Conservation (phyloP, 1,140 invertebrate species). For the Drosophila bocqueti region DNA sequence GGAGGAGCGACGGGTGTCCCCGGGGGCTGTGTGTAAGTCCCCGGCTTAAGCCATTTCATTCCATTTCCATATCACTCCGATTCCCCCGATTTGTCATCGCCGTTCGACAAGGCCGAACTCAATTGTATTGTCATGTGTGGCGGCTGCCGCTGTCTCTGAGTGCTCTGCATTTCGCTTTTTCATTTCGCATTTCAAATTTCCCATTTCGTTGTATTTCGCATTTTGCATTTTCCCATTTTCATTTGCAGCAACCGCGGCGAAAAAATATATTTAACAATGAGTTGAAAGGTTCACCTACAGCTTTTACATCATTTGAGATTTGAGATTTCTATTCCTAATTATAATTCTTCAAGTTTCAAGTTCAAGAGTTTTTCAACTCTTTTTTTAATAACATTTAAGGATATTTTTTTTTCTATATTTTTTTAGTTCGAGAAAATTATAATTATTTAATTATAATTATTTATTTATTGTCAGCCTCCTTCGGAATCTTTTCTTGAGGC, state of each 20-base stretch:
- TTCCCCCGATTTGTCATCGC: constrained; percentile 28
- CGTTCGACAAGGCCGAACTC: constrained; percentile 30
- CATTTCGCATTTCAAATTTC: constrained; percentile 15
- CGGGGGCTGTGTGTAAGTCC: constrained; percentile 28
- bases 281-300: background rate
- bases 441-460: too few species aligned
- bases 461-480: too few species aligned
- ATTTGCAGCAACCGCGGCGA: constrained; percentile 20
- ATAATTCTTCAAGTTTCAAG: too few species aligned
- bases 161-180: constrained; percentile 13
- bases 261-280: background rate
- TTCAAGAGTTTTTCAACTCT: too few species aligned
- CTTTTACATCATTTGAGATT: too few species aligned
- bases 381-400: too few species aligned
- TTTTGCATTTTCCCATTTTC: constrained; percentile 28
- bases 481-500: too few species aligned
- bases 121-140: constrained; percentile 41
- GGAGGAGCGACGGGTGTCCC: background rate
- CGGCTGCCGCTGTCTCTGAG: background rate
- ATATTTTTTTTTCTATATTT: too few species aligned
- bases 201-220: constrained; percentile 8
- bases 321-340: background rate
- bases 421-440: background rate
- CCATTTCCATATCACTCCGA: constrained; percentile 13
- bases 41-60: constrained; percentile 44